phyloP scores from a whole-genome alignment of 1,140 invertebrate genomes.

The Hypsibius dujardini region DNA sequence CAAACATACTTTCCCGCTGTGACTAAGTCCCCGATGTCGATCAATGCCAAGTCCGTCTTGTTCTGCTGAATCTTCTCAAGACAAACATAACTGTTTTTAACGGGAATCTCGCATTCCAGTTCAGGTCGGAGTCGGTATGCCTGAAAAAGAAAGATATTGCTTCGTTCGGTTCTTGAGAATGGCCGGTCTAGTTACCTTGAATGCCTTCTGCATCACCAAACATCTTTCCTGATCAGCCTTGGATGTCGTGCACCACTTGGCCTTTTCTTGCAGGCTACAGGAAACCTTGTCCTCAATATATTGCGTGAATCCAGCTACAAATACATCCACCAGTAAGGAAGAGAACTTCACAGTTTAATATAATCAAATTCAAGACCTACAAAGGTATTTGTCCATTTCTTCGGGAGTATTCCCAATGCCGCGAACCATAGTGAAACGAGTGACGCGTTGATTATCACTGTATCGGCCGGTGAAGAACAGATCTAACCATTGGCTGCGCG shows the following conservation, averaged over 20 bases:
- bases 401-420: not conserved
- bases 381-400: not conserved
- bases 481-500: not conserved
- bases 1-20: not conserved
- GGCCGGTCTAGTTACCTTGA: not conserved
- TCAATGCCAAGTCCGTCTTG: not conserved
- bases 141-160: not conserved
- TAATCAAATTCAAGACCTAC: not conserved
- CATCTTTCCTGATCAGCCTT: not conserved
- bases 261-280: not conserved
- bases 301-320: not conserved
- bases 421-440: not conserved
- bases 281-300: not conserved
- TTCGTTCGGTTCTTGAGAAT: not conserved
- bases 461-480: not conserved
- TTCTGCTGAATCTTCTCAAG: not conserved
- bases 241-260: slow-evolving; percentile 7
- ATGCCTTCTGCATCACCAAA: not conserved
- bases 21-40: slow-evolving; percentile 6
- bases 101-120: not conserved
- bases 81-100: not conserved
- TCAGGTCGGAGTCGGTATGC: slow-evolving; percentile 8
- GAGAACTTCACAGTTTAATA: not conserved
- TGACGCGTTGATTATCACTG: not conserved
- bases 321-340: not conserved